Conservation (phyloP, 2,888 invertebrate species). For the Silvanus unidentatus region DNA sequence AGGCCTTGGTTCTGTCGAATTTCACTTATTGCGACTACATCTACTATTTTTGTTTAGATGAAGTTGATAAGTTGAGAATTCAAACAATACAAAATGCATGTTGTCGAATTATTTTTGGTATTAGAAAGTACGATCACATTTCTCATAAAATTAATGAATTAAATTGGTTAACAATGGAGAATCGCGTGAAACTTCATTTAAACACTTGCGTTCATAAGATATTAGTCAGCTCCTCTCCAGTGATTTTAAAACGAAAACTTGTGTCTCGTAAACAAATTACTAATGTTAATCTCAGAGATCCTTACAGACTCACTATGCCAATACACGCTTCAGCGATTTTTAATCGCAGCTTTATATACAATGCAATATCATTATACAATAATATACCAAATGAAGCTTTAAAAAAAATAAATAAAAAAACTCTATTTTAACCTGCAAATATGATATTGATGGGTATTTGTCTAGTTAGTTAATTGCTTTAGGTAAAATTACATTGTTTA, state of each 20-base stretch:
- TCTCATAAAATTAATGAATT: conserved; percentile 3
- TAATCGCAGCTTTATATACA: neutral
- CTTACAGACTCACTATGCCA: neutral
- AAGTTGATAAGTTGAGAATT: neutral
- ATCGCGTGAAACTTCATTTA: neutral
- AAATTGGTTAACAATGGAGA: conserved; percentile 1
- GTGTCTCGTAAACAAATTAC: neutral
- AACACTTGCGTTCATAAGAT: neutral
- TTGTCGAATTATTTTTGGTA: conserved; percentile 4
- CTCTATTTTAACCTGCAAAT: no score
- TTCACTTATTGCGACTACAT: conserved; percentile 8
- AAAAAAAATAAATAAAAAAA: conserved; percentile 1
- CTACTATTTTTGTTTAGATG: neutral
- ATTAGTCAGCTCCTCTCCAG: neutral
- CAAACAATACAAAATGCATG: conserved; percentile 5
- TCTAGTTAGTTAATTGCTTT: no score
- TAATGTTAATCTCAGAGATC: neutral
- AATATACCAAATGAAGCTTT: neutral
- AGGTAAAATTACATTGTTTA: no score
- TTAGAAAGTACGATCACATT: conserved; percentile 6
- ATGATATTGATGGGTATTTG: no score
- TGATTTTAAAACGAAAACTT: neutral
- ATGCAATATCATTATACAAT: neutral
- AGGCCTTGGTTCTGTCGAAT: conserved; percentile 1
- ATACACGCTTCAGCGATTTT: neutral